A percentile compares a stretch with the other conserved stretches of the same genome.
Conservation (phyloP, 2,113 vertebrate genomes). For the Mugil cephalus region DNA sequence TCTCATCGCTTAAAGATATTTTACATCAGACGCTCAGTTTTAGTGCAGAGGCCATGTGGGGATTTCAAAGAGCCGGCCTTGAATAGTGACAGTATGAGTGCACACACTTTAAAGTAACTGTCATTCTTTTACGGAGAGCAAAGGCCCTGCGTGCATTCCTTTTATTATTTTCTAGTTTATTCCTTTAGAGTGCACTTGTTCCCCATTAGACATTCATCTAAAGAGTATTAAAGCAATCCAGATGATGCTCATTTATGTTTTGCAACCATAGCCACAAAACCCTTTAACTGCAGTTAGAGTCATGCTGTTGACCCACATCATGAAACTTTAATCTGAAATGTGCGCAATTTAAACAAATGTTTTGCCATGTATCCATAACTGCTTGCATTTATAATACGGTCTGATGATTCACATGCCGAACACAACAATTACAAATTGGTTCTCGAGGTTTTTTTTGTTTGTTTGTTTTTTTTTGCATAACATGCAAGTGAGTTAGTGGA, state of each 20-base stretch:
- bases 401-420: not conserved
- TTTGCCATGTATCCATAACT: not conserved
- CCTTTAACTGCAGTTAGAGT: not conserved
- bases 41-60: not conserved
- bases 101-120: conserved; percentile 17
- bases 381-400: not conserved
- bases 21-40: conserved; percentile 9
- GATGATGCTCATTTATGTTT: conserved; percentile 8
- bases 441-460: not conserved
- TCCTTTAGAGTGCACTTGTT: conserved; percentile 1
- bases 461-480: not conserved
- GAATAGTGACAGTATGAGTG: conserved; percentile 9
- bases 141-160: not conserved
- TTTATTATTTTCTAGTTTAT: not conserved
- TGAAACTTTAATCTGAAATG: not conserved
- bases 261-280: not conserved
- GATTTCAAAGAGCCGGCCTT: conserved; percentile 22
- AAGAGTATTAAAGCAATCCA: not conserved
- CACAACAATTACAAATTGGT: not conserved
- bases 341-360: not conserved
- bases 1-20: conserved; percentile 7
- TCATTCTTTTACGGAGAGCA: conserved; percentile 8
- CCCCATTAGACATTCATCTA: not conserved
- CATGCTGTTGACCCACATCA: not conserved
- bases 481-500: not conserved